These are phyloP conservation scores for Belgica antarctica DNA, from an alignment of 2,888 invertebrate genomes.

Conservation along the genomic window DNA sequence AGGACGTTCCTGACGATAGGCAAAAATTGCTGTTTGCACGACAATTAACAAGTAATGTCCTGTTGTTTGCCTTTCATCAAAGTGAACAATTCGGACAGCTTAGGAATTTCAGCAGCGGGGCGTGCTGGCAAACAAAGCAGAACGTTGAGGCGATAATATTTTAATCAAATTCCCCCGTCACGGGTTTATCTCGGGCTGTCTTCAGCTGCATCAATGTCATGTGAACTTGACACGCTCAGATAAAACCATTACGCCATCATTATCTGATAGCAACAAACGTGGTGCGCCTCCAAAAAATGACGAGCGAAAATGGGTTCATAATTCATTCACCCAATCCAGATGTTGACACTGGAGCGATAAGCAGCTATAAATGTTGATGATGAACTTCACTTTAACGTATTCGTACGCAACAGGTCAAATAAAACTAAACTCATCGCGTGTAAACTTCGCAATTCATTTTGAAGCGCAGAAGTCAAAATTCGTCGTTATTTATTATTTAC, in stretches of 20 bases:
- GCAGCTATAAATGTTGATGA: neutral
- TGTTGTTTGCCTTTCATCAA: neutral
- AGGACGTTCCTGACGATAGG: too few relatives aligned
- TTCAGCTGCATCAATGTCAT: constrained; percentile 11
- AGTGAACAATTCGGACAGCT: neutral
- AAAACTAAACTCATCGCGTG: too few relatives aligned
- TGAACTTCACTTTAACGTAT: neutral
- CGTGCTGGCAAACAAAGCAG: neutral
- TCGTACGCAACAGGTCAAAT: neutral
- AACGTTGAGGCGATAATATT: neutral
- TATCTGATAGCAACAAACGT: neutral
- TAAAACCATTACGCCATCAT: neutral
- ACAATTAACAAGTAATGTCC: constrained; percentile 1
- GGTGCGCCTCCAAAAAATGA: neutral
- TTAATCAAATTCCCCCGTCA: neutral
- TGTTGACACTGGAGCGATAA: neutral
- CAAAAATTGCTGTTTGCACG: neutral
- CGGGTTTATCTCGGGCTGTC: neutral
- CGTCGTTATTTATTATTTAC: too few relatives aligned
- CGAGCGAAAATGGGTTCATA: neutral
- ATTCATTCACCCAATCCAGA: neutral
- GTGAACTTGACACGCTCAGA: too few relatives aligned
- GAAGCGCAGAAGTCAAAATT: too few relatives aligned
- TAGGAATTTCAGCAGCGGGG: neutral
- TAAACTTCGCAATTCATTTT: too few relatives aligned